Conservation (phyloP, 2,113 vertebrate genomes). For the Sciurus niger region DNA sequence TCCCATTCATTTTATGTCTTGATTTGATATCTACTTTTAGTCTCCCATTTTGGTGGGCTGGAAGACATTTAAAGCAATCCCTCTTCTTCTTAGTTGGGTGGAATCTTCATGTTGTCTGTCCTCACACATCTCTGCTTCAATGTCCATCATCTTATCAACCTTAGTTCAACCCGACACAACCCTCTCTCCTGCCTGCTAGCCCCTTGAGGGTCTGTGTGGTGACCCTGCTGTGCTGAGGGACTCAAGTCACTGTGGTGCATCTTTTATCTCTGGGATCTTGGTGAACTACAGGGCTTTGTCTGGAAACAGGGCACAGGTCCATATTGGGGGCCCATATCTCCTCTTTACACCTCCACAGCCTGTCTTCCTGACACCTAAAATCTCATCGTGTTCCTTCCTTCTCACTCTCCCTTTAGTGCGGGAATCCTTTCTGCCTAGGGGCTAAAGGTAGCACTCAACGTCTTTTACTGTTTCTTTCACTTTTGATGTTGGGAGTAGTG, state of each 20-base stretch:
- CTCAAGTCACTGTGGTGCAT: background rate
- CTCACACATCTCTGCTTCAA: background rate
- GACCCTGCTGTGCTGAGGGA: background rate
- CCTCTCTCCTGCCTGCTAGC: background rate
- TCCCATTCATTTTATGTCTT: background rate
- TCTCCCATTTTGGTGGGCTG: background rate
- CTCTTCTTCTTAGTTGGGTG: background rate
- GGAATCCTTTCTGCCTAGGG: background rate
- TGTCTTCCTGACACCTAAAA: background rate
- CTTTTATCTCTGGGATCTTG: background rate
- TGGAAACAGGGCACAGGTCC: background rate
- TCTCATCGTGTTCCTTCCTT: background rate
- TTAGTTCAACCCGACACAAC: background rate
- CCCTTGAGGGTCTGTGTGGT: background rate
- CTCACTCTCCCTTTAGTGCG: background rate
- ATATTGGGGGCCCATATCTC: background rate
- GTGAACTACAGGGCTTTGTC: background rate
- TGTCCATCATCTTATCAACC: background rate
- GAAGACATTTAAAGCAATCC: background rate
- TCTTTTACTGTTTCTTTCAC: background rate
- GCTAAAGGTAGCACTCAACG: background rate
- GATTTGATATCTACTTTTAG: slow-evolving; percentile 15
- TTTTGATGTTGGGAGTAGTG: background rate
- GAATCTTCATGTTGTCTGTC: background rate
- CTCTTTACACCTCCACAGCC: background rate